Evolutionary conservation across 1,140 invertebrate species (phyloP), one percentile per base, ranked within the genome.

Genomic region (Argopecten irradians): DNA sequence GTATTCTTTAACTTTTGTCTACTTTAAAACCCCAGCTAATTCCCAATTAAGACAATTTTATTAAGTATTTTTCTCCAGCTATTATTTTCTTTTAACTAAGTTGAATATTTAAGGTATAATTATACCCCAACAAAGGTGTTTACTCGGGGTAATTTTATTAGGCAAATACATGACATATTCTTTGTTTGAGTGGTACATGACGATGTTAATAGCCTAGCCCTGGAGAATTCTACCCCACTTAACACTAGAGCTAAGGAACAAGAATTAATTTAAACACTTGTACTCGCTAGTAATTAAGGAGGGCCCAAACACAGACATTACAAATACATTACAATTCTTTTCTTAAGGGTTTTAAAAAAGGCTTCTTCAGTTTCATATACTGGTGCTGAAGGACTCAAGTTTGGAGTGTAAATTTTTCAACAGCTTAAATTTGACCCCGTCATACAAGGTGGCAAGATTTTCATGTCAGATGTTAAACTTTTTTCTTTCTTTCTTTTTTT

Each of bases 21-120:
- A 36, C 16, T 35, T 35, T 22, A 36, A 36, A 84, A 84, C 33
- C 83, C 34, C 1, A 84, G 36, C 34, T 84, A 84, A 84, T 84
- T 84, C 34, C 83, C 83, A 84, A 84, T 84, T 84, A 84, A 84
- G 83, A 84, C 83, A 84, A 22, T 84, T 84, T 84, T 35, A 36
- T 36, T 84, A 39, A 84, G 34, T 84, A 39, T 84, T 84, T 84
- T 84, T 39, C 36, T 22, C n/a, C 36, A 14, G 83, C 55, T 71
- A 71, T 71, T 71, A 84, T 39, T 84, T 39, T 84, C 83, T 39
- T 39, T 39, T 84, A 39, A 34, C 34, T 35, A 36, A 36, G 34
- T 84, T 84, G 34, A 84, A 84, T 71, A 84, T 84, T 35, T 36
- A 84, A 35, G 36, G 83, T 9, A 36, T 84, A 84, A 84, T 84